Conservation (phyloP, 2,113 vertebrate species). For the Odontophorus gujanensis region DNA sequence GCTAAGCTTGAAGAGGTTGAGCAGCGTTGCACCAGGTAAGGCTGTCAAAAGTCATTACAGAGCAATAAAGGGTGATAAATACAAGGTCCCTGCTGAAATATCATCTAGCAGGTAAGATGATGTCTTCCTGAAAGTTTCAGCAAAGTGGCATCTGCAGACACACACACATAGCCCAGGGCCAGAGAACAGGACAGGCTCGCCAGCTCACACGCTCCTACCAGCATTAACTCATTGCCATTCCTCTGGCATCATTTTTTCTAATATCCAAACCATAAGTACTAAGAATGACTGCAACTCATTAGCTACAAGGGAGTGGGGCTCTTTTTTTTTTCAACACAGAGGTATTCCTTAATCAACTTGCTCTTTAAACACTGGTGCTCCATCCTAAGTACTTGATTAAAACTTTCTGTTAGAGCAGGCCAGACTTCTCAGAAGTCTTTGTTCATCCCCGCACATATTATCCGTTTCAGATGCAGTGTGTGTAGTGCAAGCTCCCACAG, state of each 20-base stretch:
- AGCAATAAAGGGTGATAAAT: not conserved
- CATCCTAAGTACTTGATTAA: not conserved
- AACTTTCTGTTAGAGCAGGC: not conserved
- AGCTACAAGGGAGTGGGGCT: not conserved
- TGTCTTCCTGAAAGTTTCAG: slow-evolving; percentile 3
- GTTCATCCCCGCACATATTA: not conserved
- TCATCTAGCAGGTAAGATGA: slow-evolving; percentile 55
- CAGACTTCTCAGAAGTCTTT: not conserved
- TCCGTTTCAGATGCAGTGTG: not conserved
- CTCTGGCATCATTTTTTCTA: not conserved
- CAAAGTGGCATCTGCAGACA: slow-evolving; percentile 47
- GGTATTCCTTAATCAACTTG: not conserved
- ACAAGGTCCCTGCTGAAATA: slow-evolving; percentile 32
- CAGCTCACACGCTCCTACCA: slow-evolving; percentile 3
- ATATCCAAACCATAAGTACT: not conserved
- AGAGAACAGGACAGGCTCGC: slow-evolving; percentile 5
- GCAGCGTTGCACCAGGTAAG: not conserved
- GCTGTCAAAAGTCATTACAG: not conserved
- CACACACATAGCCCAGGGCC: not conserved
- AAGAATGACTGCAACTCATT: not conserved
- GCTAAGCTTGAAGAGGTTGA: not conserved
- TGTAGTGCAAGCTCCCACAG: not conserved
- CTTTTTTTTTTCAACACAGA: not conserved
- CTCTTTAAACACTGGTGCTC: not conserved
- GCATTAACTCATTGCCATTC: slow-evolving; percentile 2